Conservation (phyloP, 2,888 invertebrate species). For the Lutraria lutraria region DNA sequence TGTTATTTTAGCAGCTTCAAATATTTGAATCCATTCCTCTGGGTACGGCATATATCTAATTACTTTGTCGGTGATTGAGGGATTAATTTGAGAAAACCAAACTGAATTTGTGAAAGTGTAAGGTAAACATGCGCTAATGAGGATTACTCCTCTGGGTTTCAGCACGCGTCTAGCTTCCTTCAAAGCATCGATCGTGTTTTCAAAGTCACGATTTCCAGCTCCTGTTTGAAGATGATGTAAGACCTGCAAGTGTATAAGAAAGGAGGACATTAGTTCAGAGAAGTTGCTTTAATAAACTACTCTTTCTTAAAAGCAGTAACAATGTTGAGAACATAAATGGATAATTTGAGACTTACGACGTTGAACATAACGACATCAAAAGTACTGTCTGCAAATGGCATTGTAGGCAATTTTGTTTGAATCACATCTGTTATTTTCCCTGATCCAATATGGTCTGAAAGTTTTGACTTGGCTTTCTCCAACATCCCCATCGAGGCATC, state of each 20-base stretch:
- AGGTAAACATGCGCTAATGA: background rate
- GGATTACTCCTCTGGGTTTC: background rate
- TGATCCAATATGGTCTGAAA: constrained; percentile 18
- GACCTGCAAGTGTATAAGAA: background rate
- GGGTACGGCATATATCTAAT: background rate
- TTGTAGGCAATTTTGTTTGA: constrained; percentile 35
- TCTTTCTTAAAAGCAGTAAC: background rate
- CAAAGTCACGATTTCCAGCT: background rate
- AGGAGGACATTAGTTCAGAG: background rate
- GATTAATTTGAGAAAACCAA: constrained; percentile 26
- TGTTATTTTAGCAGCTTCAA: background rate
- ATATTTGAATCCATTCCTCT: constrained; percentile 19
- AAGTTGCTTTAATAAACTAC: background rate
- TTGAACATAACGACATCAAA: constrained; percentile 65
- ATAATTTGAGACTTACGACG: constrained; percentile 18
- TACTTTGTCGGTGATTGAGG: background rate
- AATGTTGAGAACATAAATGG: background rate
- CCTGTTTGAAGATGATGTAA: constrained; percentile 26
- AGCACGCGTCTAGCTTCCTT: constrained; percentile 2
- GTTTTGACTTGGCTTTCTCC: constrained; percentile 52
- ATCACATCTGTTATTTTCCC: constrained; percentile 31
- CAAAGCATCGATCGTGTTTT: background rate
- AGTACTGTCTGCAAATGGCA: constrained; percentile 53
- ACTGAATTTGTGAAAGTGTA: background rate
- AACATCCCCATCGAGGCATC: constrained; percentile 63